Base-by-base conservation (phyloP, 2,797 vertebrate species). In the Chaunax sp. region DNA sequence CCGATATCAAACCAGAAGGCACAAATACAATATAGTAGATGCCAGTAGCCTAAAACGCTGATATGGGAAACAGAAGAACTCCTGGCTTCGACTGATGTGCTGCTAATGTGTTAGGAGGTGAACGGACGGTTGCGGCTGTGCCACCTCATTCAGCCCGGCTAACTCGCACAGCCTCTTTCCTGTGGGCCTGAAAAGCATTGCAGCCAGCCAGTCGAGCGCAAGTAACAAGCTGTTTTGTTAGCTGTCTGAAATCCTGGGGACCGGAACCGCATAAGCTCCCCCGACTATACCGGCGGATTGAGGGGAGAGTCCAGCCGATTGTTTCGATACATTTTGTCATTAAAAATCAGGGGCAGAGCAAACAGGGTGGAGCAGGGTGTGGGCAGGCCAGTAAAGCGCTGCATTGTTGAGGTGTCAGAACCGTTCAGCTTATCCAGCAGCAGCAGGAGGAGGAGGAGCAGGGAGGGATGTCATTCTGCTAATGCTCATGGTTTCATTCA, bases 311-410 rank as follows among this genome's bases (percentile, higher is more conserved):
- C 94, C 92, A 91, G 93, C 93, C 92, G 88, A 96, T 95, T 96
- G 95, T 97, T 96, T 96, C 94, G 88, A 95, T 96, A 95, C 95
- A 95, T 96, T 95, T 95, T 94, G 92, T 95, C 95, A 94, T 95
- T 95, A 95, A 95, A 95, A 95, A 96, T 94, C 93, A 82, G 92
- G 93, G 90, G 93, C 94, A 95, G 92, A 94, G 94, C 80, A 96
- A 96, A 96, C 94, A 95, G 92, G 93, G 93, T 87, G 92, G 90
- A 89, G 90, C 90, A 90, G 94, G 90, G 91, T 88, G 93, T 86
- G 87, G 89, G 90, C 90, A n/a, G 91, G 88, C 83, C 89, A 81
- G 81, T 87, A 95, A 93, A 94, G 94, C 93, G 35, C 90, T 45
- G 90, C 90, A 95, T 96, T 97, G 95, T 95, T 91, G 82, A 92